Evolutionary conservation across 1,140 invertebrate genomes (phyloP).

Genomic region (Nasonia giraulti): DNA sequence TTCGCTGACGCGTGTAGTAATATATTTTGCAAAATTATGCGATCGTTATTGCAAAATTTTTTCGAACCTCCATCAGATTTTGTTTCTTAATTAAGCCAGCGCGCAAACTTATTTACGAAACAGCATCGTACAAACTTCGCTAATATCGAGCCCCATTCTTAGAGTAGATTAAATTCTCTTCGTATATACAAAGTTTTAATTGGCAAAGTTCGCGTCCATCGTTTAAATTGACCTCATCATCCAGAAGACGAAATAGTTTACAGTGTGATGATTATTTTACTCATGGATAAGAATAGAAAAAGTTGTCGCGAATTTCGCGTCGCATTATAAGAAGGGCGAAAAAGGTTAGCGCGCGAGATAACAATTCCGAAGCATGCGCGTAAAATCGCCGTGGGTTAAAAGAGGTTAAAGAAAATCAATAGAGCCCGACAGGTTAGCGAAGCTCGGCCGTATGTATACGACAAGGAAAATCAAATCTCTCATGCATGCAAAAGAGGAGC

Average conservation of each 20-base stretch:
- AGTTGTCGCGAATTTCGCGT: not conserved
- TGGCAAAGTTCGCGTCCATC: not conserved
- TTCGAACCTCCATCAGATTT: too few relatives aligned
- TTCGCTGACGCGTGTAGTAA: too few relatives aligned
- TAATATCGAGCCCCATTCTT: not conserved
- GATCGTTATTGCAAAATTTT: too few relatives aligned
- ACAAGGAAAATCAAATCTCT: conserved; percentile 37
- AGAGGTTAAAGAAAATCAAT: conserved; percentile 44
- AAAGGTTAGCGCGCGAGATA: not conserved
- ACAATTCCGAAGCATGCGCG: conserved; percentile 11
- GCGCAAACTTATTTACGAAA: too few relatives aligned
- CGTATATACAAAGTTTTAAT: conserved; percentile 4
- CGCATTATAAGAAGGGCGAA: not conserved
- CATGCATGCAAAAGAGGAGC: conserved; percentile 35
- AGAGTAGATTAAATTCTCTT: not conserved
- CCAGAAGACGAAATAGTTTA: too few relatives aligned
- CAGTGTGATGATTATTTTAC: too few relatives aligned
- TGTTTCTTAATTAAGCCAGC: too few relatives aligned
- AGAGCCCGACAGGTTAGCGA: conserved; percentile 38
- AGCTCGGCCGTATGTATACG: not conserved
- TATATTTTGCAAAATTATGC: too few relatives aligned
- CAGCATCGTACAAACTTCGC: too few relatives aligned
- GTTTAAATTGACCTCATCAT: not conserved
- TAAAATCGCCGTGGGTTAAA: conserved; percentile 29
- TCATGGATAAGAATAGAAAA: too few relatives aligned